A percentile compares a stretch with the other conserved stretches of the same genome.
phyloP scores from a whole-genome alignment of 2,888 invertebrate species.

The Caenorhabditis angaria region DNA sequence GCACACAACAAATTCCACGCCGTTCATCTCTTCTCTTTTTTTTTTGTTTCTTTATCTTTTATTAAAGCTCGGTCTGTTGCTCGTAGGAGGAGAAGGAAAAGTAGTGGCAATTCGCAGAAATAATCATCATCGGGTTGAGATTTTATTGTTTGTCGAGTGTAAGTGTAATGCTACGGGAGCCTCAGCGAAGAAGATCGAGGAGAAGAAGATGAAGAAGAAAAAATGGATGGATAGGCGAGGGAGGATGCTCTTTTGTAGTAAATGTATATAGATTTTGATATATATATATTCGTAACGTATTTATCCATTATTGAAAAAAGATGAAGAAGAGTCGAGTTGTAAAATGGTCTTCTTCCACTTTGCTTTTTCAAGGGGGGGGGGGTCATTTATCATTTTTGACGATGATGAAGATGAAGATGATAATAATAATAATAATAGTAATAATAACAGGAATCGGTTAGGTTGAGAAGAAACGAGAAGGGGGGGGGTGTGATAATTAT shows the following conservation, averaged over 20 bases:
- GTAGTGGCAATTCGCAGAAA: not conserved
- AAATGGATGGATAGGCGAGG: not conserved
- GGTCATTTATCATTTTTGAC: not conserved
- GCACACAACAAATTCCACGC: not conserved
- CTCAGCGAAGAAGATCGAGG: not conserved
- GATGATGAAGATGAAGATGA: no score
- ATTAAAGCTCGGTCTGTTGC: not conserved
- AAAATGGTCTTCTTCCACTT: not conserved
- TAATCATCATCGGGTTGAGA: not conserved
- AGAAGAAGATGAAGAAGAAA: no score
- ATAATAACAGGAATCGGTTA: no score
- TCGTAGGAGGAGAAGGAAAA: not conserved
- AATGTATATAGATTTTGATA: not conserved
- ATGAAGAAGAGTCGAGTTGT: not conserved
- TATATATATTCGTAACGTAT: not conserved
- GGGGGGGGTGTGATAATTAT: not conserved
- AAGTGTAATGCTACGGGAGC: not conserved
- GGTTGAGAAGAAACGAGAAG: no score
- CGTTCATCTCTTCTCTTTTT: not conserved
- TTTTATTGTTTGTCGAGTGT: conserved; percentile 1
- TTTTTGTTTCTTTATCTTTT: no score
- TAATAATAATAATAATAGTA: not conserved
- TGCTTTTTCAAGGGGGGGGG: not conserved
- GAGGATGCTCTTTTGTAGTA: not conserved
- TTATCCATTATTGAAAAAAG: not conserved